Evolutionary conservation across 2,888 invertebrate genomes (phyloP), one percentile per base, ranked within the genome.

Genomic region (Cheilosia variabilis): DNA sequence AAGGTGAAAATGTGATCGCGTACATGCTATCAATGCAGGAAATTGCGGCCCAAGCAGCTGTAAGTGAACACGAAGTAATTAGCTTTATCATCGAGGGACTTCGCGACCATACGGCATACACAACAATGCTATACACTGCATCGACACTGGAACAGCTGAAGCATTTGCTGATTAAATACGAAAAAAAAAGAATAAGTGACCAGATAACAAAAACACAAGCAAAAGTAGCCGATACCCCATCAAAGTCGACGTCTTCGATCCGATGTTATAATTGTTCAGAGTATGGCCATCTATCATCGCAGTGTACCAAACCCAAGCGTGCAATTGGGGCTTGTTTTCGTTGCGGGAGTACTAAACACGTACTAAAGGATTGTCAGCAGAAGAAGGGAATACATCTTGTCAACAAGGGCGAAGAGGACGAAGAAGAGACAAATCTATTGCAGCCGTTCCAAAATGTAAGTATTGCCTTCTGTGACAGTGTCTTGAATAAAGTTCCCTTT

Each of bases 401-500:
- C n/a, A n/a, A n/a, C n/a, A n/a, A n/a, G n/a, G n/a, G n/a, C n/a
- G n/a, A n/a, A n/a, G n/a, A n/a, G n/a, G n/a, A n/a, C n/a, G n/a
- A n/a, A n/a, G n/a, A n/a, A n/a, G n/a, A n/a, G n/a, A n/a, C n/a
- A n/a, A n/a, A 1, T 19, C 17, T 22, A 55, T 69, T 5, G 22
- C 57, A 27, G 34, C 71, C 58, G 37, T 71, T 50, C 60, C 34
- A 71, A 60, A 71, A 57, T n/a, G 71, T 58, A n/a, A 71, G 71
- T 71, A 71, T 71, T 71, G 58, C 55, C 10, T 57, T 57, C 34
- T 43, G n/a, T 57, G 9, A 69, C 57, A 57, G 45, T 69, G 31
- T 57, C 69, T 68, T 13, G 17, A 55, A 55, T 68, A 27, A 55
- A 9, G 34, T 34, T 34, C 55, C 47, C 41, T n/a, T 27, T 69